phyloP scores from a whole-genome alignment of 2,113 vertebrate genomes.

The Oreochromis aureus region DNA sequence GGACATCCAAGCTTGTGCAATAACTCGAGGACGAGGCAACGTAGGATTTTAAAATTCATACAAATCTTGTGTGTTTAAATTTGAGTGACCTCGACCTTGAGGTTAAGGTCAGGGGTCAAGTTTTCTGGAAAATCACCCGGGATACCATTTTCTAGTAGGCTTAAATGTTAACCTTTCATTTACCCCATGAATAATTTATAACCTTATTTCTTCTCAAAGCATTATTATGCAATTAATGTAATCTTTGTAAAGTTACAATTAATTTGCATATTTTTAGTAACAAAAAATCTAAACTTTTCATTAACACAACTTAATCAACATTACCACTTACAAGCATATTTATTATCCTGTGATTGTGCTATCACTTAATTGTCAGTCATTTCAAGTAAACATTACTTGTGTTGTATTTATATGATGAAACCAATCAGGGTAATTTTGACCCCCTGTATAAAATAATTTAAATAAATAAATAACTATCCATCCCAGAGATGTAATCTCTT shows the following conservation, averaged over 20 bases:
- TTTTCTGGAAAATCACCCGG: too few species aligned
- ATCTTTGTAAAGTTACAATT: not conserved
- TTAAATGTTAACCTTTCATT: too few species aligned
- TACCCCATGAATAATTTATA: too few species aligned
- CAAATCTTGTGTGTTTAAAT: not conserved
- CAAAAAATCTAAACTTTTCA: not conserved
- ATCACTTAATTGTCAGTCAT: fast-evolving
- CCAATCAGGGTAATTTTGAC: not conserved
- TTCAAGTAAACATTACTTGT: not conserved
- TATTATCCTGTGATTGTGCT: not conserved
- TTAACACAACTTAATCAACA: not conserved
- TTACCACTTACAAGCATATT: not conserved
- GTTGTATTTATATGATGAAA: not conserved
- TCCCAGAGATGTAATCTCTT: not conserved
- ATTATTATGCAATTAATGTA: not conserved
- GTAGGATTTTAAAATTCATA: not conserved
- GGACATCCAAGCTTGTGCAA: not conserved
- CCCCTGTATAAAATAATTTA: not conserved
- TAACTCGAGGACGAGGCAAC: fast-evolving
- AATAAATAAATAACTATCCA: not conserved
- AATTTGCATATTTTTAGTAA: not conserved
- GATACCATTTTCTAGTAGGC: too few species aligned
- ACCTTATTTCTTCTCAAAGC: not conserved
- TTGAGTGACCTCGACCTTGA: not conserved
- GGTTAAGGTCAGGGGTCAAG: not conserved